Percentiles rank a stretch among this genome's conserved stretches.
phyloP scores from a whole-genome alignment of 2,888 invertebrate genomes.

The Lypha dubia region DNA sequence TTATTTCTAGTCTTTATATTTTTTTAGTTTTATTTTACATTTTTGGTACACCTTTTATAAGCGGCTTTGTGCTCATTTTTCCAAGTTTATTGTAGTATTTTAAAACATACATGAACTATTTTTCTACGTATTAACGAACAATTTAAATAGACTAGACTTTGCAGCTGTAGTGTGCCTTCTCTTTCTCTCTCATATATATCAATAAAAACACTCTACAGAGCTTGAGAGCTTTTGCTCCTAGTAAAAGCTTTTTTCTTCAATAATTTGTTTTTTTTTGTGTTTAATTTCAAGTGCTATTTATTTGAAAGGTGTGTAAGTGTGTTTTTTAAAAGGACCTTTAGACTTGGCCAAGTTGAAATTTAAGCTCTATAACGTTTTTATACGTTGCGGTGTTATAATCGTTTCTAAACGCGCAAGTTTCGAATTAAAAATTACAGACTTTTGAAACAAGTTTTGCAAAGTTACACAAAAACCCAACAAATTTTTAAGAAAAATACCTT shows the following conservation, averaged over 20 bases:
- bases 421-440: constrained; percentile 29
- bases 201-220: background rate
- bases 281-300: constrained; percentile 46
- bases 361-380: constrained; percentile 70
- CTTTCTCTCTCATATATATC: constrained; percentile 1
- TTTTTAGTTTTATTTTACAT: background rate
- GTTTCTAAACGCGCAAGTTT: constrained; percentile 69
- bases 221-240: constrained; percentile 42
- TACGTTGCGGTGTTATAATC: constrained; percentile 71
- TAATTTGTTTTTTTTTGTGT: constrained; percentile 11
- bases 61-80: constrained; percentile 66
- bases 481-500: background rate
- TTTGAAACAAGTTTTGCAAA: constrained; percentile 48
- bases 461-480: constrained; percentile 17
- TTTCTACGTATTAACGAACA: constrained; percentile 16
- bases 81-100: constrained; percentile 46
- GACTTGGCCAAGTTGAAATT: constrained; percentile 45
- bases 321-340: constrained; percentile 62
- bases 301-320: constrained; percentile 32
- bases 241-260: constrained; percentile 29
- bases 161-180: background rate
- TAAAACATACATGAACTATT: constrained; percentile 56
- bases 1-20: constrained; percentile 37
- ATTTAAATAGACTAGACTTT: constrained; percentile 41
- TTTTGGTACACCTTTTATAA: constrained; percentile 35